Base-by-base conservation (phyloP, 2,113 vertebrate genomes). In the Australoheros scitulus region DNA sequence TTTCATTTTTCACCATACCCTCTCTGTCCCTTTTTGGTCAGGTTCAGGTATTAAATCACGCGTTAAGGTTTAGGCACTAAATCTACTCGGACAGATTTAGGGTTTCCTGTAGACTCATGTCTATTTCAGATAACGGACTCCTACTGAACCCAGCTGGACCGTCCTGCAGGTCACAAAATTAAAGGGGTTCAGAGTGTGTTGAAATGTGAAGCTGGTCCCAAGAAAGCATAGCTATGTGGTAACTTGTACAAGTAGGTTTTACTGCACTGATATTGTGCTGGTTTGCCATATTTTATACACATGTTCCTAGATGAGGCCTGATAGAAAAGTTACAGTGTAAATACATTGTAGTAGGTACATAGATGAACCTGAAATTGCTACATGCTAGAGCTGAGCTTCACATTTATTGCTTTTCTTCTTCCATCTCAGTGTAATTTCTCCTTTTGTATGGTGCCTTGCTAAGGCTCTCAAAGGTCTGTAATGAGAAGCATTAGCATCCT, bases 401-500 rank as follows among this genome's bases (percentile, higher is more conserved):
- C 84, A 81, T 63, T 77, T 61, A 52, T 50, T 79, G 72, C 87
- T 82, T 86, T 64, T 57, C 22, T 24, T 63, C 85, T 24, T 60
- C 57, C 79, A 77, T 61, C 70, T 57, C 76, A 24, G 79, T 70
- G 47, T 87, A 86, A 88, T 91, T 76, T 68, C 36, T 90, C 81
- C 78, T 92, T 91, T 92, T 90, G 80, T 91, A 20, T 32, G 10
- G 83, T 3, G 57, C 58, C 70, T 76, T 41, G 36, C 87, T 56
- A 8, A 76, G n/a, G 79, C 82, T 75, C 87, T 89, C 88, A 87
- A 79, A 82, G 84, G 72, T 93, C 84, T 80, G 36, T 92, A 94
- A 92, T 89, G 85, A 81, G 78, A 77, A 87, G 86, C 79, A 88
- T 88, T 78, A 83, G 78, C 80, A 75, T 84, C 84, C 74, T 88